Evolutionary conservation across 2,888 invertebrate genomes (phyloP), one percentile per base, ranked within the genome.

Genomic region (Drosophila phalerata): DNA sequence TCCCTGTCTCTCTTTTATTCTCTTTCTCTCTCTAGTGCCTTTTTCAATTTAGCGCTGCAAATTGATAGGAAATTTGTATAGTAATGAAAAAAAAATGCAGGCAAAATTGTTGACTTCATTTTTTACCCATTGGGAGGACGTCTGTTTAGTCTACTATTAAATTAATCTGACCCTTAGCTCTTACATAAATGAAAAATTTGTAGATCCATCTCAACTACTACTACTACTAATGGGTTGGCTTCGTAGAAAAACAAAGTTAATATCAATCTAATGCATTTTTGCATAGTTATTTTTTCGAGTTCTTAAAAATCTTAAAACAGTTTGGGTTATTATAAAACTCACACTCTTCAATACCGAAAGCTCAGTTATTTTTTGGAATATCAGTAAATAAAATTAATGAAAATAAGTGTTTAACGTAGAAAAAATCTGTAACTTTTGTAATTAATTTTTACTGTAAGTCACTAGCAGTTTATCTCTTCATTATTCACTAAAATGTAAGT

Each of bases 31-130:
- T 19, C 19, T 51, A 40, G 34, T 58, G 47, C 37, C 28, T 47
- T 60, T 74, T 74, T 64, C 69, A 85, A 81, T 79, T 85, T 75
- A 56, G 43, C 64, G 67, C 57, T 69, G 61, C 67, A 84, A 81
- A 86, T 88, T 87, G 81, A 87, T 84, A 64, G 77, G 57, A 84
- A 81, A 74, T 74, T 77, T 74, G 38, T 56, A 9, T 30, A 30
- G 40, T 6, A 53, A 13, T 51, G 34, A 32, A n/a, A 34, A 1
- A 48, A 28, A 45, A 42, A 1, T 11, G n/a, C 8, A 11, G 45
- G 49, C 53, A 56, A 67, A 81, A 58, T 52, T 60, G 42, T 43
- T 51, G 15, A 11, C 52, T 48, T 57, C 56, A 71, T 79, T 79
- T 69, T 85, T 85, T 82, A 55, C 61, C 75, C 72, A 65, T 69